A percentile compares a stretch with the other conserved stretches of the same genome.
These are phyloP conservation scores for Heliconius hermathena DNA, from an alignment of 1,140 invertebrate species.

Conservation along the genomic window DNA sequence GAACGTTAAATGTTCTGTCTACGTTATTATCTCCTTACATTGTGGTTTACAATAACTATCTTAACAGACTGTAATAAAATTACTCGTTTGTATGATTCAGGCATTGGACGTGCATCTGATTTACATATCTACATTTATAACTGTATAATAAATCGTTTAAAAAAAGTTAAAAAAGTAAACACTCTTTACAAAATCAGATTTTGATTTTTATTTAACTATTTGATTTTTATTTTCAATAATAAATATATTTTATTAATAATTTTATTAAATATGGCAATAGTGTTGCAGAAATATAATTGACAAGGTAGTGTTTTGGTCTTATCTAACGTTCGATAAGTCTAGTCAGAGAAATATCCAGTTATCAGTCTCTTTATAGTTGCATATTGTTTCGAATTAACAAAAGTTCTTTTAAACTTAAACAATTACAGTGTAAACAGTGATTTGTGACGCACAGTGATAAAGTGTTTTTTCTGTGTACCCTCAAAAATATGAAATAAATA, in stretches of 20 bases:
- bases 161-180: no score
- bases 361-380: conserved; percentile 49
- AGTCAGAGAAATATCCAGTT: conserved; percentile 62
- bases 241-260: background rate
- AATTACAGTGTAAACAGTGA: background rate
- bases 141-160: background rate
- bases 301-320: conserved; percentile 41
- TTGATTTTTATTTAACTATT: no score
- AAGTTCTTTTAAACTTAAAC: background rate
- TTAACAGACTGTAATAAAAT: background rate
- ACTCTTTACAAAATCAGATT: no score
- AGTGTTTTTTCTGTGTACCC: background rate
- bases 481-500: background rate
- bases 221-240: no score
- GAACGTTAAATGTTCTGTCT: no score
- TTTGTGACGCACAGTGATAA: background rate
- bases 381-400: conserved; percentile 18
- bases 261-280: background rate
- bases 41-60: background rate
- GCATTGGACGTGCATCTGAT: background rate
- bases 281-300: background rate
- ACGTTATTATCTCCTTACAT: background rate
- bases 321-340: conserved; percentile 65
- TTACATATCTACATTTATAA: no score
- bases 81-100: background rate